Conservation (phyloP, 2,113 vertebrate species). For the Mustela nigripes region DNA sequence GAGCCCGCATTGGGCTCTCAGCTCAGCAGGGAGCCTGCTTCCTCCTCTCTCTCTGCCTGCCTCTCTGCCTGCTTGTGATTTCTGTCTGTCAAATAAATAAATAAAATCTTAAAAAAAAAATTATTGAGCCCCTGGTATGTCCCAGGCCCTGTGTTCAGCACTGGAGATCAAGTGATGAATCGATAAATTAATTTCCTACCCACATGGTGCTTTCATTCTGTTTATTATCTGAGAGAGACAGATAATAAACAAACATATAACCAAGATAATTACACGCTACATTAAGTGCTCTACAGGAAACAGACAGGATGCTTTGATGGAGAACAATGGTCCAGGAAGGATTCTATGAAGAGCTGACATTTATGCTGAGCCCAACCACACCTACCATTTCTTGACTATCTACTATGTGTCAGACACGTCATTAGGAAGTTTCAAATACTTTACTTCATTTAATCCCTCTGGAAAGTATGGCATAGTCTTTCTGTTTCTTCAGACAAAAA, state of each 20-base stretch:
- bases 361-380: not conserved
- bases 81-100: no score
- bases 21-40: no score
- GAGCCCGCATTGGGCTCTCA: not conserved
- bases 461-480: not conserved
- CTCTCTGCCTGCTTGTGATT: no score
- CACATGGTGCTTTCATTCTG: not conserved
- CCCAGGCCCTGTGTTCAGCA: not conserved
- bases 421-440: not conserved
- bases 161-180: not conserved
- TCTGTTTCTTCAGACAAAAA: not conserved
- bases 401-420: fast-evolving
- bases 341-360: not conserved
- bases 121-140: not conserved
- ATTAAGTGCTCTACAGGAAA: not conserved
- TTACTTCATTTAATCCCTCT: not conserved
- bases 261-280: not conserved
- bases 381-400: not conserved
- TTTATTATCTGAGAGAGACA: not conserved
- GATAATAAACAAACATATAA: not conserved
- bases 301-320: not conserved
- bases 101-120: no score
- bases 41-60: no score
- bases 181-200: not conserved
- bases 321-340: not conserved